Evolutionary conservation across 2,113 vertebrate species (phyloP).

Genomic region (Gnathochromis pfefferi): DNA sequence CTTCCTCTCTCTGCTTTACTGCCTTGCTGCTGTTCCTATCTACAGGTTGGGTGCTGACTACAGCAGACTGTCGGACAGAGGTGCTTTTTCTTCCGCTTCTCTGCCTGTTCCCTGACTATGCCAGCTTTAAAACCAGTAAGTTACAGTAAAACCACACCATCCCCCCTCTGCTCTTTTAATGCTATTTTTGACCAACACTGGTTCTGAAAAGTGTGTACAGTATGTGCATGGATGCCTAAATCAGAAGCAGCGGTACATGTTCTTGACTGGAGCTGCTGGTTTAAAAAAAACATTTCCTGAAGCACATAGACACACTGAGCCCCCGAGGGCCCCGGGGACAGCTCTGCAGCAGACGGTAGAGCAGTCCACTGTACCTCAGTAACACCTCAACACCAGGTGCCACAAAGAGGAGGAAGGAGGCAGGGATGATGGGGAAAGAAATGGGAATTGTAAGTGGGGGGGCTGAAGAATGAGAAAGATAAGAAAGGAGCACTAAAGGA

Average conservation of each 20-base stretch:
- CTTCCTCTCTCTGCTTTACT: background rate
- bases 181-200: background rate
- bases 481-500: background rate
- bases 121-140: conserved; percentile 22
- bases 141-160: background rate
- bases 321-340: conserved; percentile 28
- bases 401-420: background rate
- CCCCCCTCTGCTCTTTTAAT: background rate
- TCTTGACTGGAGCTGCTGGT: conserved; percentile 19
- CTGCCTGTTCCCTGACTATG: background rate
- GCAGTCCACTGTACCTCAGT: conserved; percentile 48
- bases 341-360: background rate
- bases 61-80: conserved; percentile 44
- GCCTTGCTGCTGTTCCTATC: background rate
- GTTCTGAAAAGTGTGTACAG: background rate
- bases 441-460: background rate
- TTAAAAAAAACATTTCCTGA: background rate
- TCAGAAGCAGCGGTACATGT: conserved; percentile 31
- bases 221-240: background rate
- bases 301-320: background rate
- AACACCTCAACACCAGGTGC: conserved; percentile 63
- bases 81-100: conserved; percentile 18
- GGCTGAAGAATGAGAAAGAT: too few species aligned
- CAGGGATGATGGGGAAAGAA: background rate
- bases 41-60: conserved; percentile 46